Evolutionary conservation across 2,888 invertebrate species (phyloP), one percentile per base, ranked within the genome.

Genomic region (Volucella inflata): DNA sequence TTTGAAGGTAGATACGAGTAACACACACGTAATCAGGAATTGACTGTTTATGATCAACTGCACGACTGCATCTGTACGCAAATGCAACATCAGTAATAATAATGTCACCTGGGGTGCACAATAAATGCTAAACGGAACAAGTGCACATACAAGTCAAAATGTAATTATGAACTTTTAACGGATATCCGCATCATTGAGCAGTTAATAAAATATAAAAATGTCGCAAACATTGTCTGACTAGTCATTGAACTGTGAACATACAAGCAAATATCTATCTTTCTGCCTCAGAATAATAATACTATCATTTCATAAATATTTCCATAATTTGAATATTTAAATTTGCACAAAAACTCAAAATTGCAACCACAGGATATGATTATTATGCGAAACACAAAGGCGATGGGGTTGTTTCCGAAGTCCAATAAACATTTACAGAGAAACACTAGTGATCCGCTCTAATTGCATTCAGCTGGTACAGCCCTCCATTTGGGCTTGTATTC

Each of bases 101-200:
- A 57, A 40, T 57, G 11, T n/a, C 10, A 57, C 14, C 16, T 16
- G 3, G 12, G 30, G n/a, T 21, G 38, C 50, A 16, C 16, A 48
- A 64, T 64, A 51, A 51, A 12, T 17, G 40, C 2, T 11, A 8
- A 17, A 36, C 40, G 44, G 46, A 9, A 46, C 36, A 16, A 16
- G 1, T 44, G 1, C 48, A 38, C 12, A 40, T 9, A 17, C n/a
- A 51, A 44, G 36, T 16, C 44, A 72, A 36, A 60, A 62, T 51
- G 50, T 72, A 60, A 72, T 53, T 38, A 44, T 44, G 38, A 64
- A 53, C 62, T 74, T 51, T 46, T 46, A 64, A 51, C 51, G 62
- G 62, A 64, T 64, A 38, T 62, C 62, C 62, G 53, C 36, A 6
- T 12, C 46, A 74, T 53, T 74, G 72, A 44, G n/a, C 53, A 72